Conservation (phyloP, 2,113 vertebrate species). For the Corythornis cristatus region DNA sequence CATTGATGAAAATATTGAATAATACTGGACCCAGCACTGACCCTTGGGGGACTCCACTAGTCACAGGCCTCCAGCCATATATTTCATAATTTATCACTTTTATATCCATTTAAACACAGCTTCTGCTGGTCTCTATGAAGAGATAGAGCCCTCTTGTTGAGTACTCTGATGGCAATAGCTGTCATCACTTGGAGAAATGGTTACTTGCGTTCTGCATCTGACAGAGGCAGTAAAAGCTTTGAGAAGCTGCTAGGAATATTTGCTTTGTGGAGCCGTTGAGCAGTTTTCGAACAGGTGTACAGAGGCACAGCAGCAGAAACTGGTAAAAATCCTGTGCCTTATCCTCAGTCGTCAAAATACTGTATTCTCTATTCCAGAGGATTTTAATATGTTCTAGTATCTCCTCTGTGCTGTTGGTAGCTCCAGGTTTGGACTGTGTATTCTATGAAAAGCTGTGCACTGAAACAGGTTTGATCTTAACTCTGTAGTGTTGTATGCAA, state of each 20-base stretch:
- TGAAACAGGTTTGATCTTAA: neutral
- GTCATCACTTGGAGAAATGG: neutral
- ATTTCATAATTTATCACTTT: neutral
- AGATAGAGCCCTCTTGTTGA: neutral
- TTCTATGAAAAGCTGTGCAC: neutral
- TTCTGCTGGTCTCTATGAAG: neutral
- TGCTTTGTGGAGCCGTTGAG: neutral
- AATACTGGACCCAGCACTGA: too few relatives aligned
- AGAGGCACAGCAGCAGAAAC: neutral
- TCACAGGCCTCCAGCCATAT: neutral
- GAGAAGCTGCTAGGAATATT: neutral
- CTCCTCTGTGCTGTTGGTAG: neutral
- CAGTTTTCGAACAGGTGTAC: neutral
- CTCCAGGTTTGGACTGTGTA: neutral
- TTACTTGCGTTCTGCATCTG: neutral
- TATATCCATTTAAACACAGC: neutral
- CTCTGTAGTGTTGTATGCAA: accelerated
- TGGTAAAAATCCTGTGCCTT: neutral
- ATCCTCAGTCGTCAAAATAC: neutral
- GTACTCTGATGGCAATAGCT: neutral
- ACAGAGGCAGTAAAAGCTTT: neutral
- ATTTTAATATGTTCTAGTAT: neutral
- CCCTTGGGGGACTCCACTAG: too few relatives aligned
- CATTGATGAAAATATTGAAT: too few relatives aligned
- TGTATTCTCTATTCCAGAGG: neutral